Base-by-base conservation (phyloP, 2,888 invertebrate species). In the Leptopilina syphax region DNA sequence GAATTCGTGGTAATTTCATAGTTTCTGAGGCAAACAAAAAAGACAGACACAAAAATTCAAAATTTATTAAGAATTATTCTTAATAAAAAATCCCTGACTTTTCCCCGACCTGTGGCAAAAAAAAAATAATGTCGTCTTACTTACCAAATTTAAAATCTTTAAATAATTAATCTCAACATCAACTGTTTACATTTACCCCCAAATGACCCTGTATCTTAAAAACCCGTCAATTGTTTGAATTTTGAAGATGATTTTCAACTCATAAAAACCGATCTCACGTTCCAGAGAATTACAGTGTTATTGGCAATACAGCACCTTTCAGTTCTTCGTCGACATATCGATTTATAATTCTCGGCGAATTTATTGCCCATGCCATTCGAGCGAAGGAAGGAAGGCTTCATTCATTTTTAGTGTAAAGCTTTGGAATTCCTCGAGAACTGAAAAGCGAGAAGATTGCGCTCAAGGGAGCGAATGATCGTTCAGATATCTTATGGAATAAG, bases 371-470 rank as follows among this genome's bases (percentile, higher is more conserved):
- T 73, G 57, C 34, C 54, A 54, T 73, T n/a, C 6, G 54, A 34
- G 70, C 57, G 34, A 54, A 54, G 70, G 70, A 73, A 73, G 70
- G 70, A 73, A 73, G 54, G 34, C 70, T 73, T 73, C 57, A 73
- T 73, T 73, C 57, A 73, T 73, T 73, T 73, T 73, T 34, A 73
- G 70, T 54, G 10, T 54, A 73, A 73, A 57, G 70, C 79, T 66
- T 66, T 41, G 79, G 44, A 76, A 79, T 79, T 79, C 67, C 79
- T 79, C 54, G 57, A 41, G 34, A 76, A 76, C 27, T 76, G 79
- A 67, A 76, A 79, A 76, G 76, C 76, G 79, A 76, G 65, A 76
- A 50, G 79, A 79, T 79, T 79, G 79, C 73, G 65, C 50, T 76
- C 65, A 76, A 47, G 65, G 65, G 73, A 70, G 79, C 79, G 79